Base-by-base conservation (phyloP, 1,140 invertebrate genomes). In the Adelges cooleyi region DNA sequence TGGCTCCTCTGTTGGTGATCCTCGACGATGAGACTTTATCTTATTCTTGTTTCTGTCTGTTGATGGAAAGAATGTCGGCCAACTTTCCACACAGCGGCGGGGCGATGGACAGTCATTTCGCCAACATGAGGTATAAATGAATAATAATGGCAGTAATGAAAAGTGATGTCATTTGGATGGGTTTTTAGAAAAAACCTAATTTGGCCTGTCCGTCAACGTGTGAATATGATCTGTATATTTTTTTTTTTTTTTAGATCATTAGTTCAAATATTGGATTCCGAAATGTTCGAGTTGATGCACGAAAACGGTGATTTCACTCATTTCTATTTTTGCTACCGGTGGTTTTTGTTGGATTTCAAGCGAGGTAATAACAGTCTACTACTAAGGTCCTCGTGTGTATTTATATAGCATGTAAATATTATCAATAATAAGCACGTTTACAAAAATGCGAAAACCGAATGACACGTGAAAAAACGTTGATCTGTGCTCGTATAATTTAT, bases 281-380 rank as follows among this genome's bases (percentile, higher is more conserved):
- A 96, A 76, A 81, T 97, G 77, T 95, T 92, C 78, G 89, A 95
- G 69, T 78, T 94, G 70, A 94, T 96, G 87, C 89, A 94, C 75
- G 85, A 89, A 66, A 89, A 94, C 75, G 91, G 91, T 10, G 94
- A 97, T 75, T 95, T 92, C 75, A 95, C 92, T 15, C 92, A 97
- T 75, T 95, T 96, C 76, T 97, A 95, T 76, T 97, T 97, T 77
- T 95, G 92, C 74, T 97, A 97, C 75, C 84, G 93, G 54, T 97
- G 94, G 94, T 87, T 88, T 73, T 76, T 87, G 9, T 74, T 87
- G 13, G 86, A 87, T 72, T 89, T 87, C 70, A 87, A 87, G 76
- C 73, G 86, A 80, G 84, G 83, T 83, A 69, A 71, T n/a, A n/a
- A n/a, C n/a, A n/a, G n/a, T n/a, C n/a, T n/a, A n/a, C n/a, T n/a